Percentiles rank a stretch among this genome's conserved stretches.
These are phyloP conservation scores for Zophobas morio DNA, from an alignment of 1,140 invertebrate genomes.

Conservation along the genomic window DNA sequence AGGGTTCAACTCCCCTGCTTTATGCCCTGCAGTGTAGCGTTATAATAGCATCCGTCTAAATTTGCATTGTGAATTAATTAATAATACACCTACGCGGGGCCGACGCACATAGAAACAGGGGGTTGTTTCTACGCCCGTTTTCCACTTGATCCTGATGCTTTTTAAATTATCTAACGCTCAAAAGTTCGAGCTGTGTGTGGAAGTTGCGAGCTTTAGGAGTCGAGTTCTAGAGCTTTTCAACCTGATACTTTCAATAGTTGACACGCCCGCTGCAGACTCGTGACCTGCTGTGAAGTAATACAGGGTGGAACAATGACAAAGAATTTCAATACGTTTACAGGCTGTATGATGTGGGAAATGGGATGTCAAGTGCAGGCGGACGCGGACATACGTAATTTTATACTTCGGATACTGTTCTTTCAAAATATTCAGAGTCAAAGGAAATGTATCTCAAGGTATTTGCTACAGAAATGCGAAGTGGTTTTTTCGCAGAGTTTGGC, in stretches of 20 bases:
- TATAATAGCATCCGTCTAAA: conserved; percentile 61
- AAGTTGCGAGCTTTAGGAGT: background rate
- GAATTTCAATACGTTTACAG: conserved; percentile 47
- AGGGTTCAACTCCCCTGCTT: conserved; percentile 59
- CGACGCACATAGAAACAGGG: background rate
- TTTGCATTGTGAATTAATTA: conserved; percentile 63
- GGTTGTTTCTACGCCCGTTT: background rate
- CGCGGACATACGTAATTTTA: background rate
- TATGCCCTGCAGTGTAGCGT: conserved; percentile 55
- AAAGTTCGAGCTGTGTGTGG: background rate
- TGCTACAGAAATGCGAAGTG: too few species aligned
- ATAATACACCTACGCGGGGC: conserved; percentile 48
- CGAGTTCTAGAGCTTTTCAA: conserved; percentile 24
- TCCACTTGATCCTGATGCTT: background rate
- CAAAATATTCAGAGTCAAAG: too few species aligned
- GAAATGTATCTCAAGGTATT: too few species aligned
- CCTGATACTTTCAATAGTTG: conserved; percentile 35
- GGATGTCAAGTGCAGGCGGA: conserved; percentile 49
- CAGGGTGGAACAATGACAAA: conserved; percentile 50
- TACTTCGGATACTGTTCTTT: too few species aligned
- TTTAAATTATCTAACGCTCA: conserved; percentile 9
- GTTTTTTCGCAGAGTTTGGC: too few species aligned
- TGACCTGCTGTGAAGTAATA: conserved; percentile 45
- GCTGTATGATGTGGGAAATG: conserved; percentile 30
- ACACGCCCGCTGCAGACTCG: conserved; percentile 6